Percentiles rank a stretch among this genome's conserved stretches.
These are phyloP conservation scores for Cyclina sinensis DNA, from an alignment of 1,140 invertebrate species.

Conservation along the genomic window DNA sequence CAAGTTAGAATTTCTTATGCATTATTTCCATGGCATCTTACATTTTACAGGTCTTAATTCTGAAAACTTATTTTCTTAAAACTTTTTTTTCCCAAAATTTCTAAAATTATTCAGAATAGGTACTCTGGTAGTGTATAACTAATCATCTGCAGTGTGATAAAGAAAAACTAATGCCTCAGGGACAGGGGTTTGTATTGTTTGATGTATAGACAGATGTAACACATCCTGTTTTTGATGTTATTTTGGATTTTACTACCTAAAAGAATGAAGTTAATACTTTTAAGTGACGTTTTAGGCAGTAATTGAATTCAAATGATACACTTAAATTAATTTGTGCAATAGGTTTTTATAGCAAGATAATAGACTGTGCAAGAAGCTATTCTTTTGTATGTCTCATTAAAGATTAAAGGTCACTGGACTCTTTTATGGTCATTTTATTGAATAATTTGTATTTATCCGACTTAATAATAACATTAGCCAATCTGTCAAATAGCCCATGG, in stretches of 20 bases:
- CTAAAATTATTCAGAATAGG: too few species aligned
- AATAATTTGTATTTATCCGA: background rate
- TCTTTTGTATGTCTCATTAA: constrained; percentile 20
- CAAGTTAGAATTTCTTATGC: too few species aligned
- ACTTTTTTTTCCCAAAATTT: too few species aligned
- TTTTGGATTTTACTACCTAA: background rate
- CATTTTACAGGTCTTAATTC: too few species aligned
- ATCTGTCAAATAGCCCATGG: constrained; percentile 1
- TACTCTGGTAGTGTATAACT: too few species aligned
- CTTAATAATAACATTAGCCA: constrained; percentile 31
- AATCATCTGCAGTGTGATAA: too few species aligned
- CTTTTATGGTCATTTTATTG: constrained; percentile 38
- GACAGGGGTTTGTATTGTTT: background rate
- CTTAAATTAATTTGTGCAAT: constrained; percentile 1
- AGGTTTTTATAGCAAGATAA: constrained; percentile 1
- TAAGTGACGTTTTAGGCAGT: background rate
- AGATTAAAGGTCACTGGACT: constrained; percentile 22
- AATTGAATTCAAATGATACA: constrained; percentile 35
- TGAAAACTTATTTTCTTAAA: too few species aligned
- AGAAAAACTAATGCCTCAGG: background rate
- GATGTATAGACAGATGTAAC: background rate
- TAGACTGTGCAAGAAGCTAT: background rate
- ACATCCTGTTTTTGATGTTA: background rate
- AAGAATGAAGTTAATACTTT: background rate
- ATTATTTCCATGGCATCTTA: too few species aligned